A percentile compares a stretch with the other conserved stretches of the same genome.
Evolutionary conservation across 2,113 vertebrate species (phyloP).

Genomic region (Microcebus tavaratra): DNA sequence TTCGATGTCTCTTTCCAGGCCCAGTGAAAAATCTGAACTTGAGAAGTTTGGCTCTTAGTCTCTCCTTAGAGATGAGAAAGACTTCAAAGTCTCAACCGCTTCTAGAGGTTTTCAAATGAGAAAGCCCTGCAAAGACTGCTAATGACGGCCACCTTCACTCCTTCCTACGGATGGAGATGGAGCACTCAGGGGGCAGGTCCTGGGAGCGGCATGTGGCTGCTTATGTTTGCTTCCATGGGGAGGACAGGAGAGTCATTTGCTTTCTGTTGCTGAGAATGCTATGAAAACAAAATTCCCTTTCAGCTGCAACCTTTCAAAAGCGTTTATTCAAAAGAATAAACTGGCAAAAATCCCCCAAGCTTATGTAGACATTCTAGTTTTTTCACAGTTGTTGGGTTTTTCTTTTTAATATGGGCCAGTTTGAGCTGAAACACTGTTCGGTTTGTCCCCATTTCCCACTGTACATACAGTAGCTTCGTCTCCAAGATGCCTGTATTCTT

Average conservation of each 20-base stretch:
- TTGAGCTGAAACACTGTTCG: conserved; percentile 23
- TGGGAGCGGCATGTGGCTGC: background rate
- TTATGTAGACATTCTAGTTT: conserved; percentile 7
- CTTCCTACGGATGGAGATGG: background rate
- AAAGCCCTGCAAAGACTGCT: background rate
- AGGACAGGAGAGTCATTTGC: background rate
- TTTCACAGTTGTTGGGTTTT: background rate
- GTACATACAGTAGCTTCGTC: background rate
- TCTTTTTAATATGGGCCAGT: background rate
- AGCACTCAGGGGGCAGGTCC: background rate
- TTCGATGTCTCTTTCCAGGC: background rate
- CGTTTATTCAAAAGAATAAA: background rate
- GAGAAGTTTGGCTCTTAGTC: background rate
- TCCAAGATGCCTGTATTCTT: background rate
- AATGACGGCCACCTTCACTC: background rate
- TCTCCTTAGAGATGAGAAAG: background rate
- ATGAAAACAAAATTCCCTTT: conserved; percentile 30
- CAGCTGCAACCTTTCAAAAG: background rate
- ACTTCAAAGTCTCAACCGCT: background rate
- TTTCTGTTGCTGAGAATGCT: background rate
- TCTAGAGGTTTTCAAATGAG: background rate
- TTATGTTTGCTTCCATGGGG: background rate
- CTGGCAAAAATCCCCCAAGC: background rate
- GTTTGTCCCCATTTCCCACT: background rate
- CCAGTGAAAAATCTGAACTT: background rate